phyloP scores from a whole-genome alignment of 1,140 invertebrate species.

The Cardiocondyla obscurior region DNA sequence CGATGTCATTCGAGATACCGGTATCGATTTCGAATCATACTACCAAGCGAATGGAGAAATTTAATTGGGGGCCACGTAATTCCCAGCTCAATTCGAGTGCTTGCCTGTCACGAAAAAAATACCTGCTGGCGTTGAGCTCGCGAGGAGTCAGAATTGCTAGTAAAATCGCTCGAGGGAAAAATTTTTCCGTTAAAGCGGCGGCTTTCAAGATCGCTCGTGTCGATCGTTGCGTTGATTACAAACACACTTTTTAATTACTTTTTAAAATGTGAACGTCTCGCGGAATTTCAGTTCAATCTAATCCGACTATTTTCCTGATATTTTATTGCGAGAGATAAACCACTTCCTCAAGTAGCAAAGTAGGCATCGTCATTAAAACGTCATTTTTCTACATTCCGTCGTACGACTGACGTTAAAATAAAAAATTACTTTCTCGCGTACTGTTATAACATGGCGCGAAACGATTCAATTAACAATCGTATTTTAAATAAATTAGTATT shows the following conservation, averaged over 20 bases:
- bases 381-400: too few relatives aligned
- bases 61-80: constrained; percentile 73
- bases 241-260: constrained; percentile 51
- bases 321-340: constrained; percentile 6
- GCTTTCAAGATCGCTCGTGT: constrained; percentile 49
- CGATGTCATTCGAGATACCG: constrained; percentile 66
- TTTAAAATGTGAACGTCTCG: not conserved
- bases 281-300: constrained; percentile 11
- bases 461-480: constrained; percentile 46
- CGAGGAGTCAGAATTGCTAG: constrained; percentile 59
- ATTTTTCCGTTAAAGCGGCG: constrained; percentile 66
- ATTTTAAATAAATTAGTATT: constrained; percentile 54
- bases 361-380: too few relatives aligned
- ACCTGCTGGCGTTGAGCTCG: constrained; percentile 51
- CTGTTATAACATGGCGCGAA: not conserved
- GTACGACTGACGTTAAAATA: not conserved
- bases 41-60: constrained; percentile 70
- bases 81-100: constrained; percentile 71
- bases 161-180: constrained; percentile 66
- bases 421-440: constrained; percentile 9
- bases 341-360: too few relatives aligned
- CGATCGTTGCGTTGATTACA: constrained; percentile 37
- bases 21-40: constrained; percentile 75
- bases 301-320: not conserved
- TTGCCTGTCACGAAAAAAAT: constrained; percentile 67